Base-by-base conservation (phyloP, 2,888 invertebrate genomes). In the Drosophila prostipennis region DNA sequence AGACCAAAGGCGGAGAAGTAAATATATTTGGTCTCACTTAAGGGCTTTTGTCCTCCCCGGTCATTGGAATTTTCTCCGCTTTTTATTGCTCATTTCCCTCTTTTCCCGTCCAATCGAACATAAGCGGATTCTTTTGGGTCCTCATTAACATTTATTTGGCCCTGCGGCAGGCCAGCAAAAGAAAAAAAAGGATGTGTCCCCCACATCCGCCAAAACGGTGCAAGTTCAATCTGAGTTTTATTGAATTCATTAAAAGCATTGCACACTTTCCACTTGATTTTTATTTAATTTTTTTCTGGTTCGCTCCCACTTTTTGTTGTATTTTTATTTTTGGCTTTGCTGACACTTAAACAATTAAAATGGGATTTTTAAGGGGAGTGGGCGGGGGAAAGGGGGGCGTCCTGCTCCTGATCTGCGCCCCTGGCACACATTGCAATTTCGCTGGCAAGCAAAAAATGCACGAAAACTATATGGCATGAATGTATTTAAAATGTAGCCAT, bases 381-480 rank as follows among this genome's bases (percentile, higher is more conserved):
- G 14, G 29, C 4, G 29, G 48, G 37, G 43, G 14, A n/a, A n/a
- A 11, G 39, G 46, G 45, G 23, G 45, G 14, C 4, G 36, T 68
- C 46, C 55, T 29, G 32, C n/a, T 42, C 32, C 51, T 42, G 64
- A 34, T 37, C 37, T 13, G 39, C n/a, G 52, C 64, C 55, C 52
- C 64, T 64, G 68, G 74, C 63, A 67, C 57, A 70, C 74, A 61
- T 56, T 69, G 63, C 74, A 67, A 81, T 81, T 87, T 68, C 42
- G 55, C 59, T 64, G 26, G 23, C 46, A 36, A 16, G 13, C 32
- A 59, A 74, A 76, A 74, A 71, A 55, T 70, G 53, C 74, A 42
- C 34, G 32, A 34, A 48, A 46, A 65, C 51, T 34, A 48, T 72
- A 26, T 52, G 46, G 68, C 39, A 36, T 36, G 61, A 69, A 60